Base-by-base conservation (phyloP, 2,888 invertebrate species). In the Candidula unifasciata region DNA sequence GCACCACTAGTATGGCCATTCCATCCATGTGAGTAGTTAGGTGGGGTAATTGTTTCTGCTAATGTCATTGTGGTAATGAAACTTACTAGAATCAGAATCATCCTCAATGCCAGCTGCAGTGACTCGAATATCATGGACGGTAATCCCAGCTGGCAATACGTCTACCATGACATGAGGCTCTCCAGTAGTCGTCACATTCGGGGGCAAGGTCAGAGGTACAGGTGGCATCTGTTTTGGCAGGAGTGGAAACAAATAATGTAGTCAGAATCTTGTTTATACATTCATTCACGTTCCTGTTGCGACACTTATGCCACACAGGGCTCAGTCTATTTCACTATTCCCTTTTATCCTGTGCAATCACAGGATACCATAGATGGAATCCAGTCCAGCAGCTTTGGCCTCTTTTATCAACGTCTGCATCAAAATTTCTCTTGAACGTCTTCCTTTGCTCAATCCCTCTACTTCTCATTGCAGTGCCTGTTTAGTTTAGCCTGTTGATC, bases 1-100 rank as follows among this genome's bases (percentile, higher is more conserved):
- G 44, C 8, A 44, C 44, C 6, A 52, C 57, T 13, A 85, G 60
- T 33, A 81, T 85, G 85, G 81, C 85, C 10, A 85, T 85, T 30
- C 85, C 85, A 81, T 85, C 35, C 85, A 85, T 24, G 85, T 85
- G 60, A 80, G 80, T 78, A 27, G 54, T 1, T 10, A 24, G 3
- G 35, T 8, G 35, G 10, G 18, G 8, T 73, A 6, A 24, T 73
- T 37, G 71, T 73, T 35, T 3, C 37, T 37, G 16, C 44, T 73
- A n/a, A n/a, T n/a, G n/a, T n/a, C n/a, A n/a, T n/a, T n/a, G n/a
- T n/a, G n/a, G n/a, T n/a, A 73, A 27, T 10, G 2, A 21, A 79
- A 73, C 81, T 74, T 66, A 73, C 81, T 81, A 2, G 81, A 81
- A 69, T 78, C 57, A 21, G 77, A 77, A 30, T 78, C 77, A 37